Evolutionary conservation across 2,797 vertebrate genomes (phyloP).

Genomic region (Pseudocheirus occidentalis): DNA sequence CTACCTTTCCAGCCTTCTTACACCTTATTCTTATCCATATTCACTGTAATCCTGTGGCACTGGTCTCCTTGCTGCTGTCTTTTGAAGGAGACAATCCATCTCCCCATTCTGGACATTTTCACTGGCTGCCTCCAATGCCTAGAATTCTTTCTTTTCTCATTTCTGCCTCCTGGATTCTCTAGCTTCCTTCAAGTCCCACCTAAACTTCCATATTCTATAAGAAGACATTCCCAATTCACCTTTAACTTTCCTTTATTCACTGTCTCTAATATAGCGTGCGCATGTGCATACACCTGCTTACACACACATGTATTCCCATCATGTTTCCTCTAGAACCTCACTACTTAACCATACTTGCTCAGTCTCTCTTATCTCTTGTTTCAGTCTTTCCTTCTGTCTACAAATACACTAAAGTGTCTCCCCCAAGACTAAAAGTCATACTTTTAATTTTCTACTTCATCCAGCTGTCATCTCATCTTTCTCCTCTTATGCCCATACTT

Average conservation of each 20-base stretch:
- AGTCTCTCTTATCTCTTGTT: not conserved
- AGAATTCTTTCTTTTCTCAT: not conserved
- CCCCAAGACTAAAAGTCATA: not conserved
- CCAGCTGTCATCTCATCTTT: not conserved
- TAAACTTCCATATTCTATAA: not conserved
- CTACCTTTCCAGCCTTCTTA: not conserved
- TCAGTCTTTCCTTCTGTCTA: not conserved
- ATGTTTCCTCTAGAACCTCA: not conserved
- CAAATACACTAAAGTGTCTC: too few species aligned
- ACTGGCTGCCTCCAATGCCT: not conserved
- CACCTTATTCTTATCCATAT: not conserved
- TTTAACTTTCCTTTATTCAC: not conserved
- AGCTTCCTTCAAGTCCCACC: not conserved
- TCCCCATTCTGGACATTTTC: not conserved
- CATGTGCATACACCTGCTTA: too few species aligned
- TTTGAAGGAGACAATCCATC: not conserved
- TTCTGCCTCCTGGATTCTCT: not conserved
- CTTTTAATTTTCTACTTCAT: not conserved
- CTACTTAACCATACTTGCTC: not conserved
- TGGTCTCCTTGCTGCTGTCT: not conserved
- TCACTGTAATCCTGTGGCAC: not conserved
- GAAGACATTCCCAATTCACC: not conserved
- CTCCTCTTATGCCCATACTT: not conserved
- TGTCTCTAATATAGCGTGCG: too few species aligned
- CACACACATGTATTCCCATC: too few species aligned